phyloP scores from a whole-genome alignment of 2,888 invertebrate species.

The Phaonia tiefii region DNA sequence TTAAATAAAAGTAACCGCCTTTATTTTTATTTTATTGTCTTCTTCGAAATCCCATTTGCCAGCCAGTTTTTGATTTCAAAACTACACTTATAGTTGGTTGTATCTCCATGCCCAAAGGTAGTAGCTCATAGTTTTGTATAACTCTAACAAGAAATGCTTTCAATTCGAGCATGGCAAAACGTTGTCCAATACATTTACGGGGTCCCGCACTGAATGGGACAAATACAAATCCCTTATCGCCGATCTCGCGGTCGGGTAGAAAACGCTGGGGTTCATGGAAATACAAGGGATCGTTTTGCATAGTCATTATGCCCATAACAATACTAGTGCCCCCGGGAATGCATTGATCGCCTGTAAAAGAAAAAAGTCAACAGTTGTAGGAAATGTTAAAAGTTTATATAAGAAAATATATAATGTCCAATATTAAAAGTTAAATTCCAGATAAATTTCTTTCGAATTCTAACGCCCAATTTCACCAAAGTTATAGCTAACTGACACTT shows the following conservation, averaged over 20 bases:
- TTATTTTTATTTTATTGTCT: too few species aligned
- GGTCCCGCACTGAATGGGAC: constrained; percentile 77
- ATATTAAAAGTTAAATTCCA: too few species aligned
- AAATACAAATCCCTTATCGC: constrained; percentile 69
- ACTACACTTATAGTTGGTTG: constrained; percentile 64
- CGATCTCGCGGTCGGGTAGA: constrained; percentile 68
- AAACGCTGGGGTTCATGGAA: constrained; percentile 70
- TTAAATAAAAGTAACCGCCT: too few species aligned
- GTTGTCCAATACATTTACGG: constrained; percentile 78
- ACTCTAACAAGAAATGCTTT: constrained; percentile 70
- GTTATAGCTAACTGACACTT: too few species aligned
- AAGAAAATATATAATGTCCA: too few species aligned
- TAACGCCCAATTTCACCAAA: too few species aligned
- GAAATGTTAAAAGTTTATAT: too few species aligned
- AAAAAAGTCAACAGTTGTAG: too few species aligned
- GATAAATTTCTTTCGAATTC: too few species aligned
- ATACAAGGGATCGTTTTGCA: constrained; percentile 65
- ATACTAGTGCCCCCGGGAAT: constrained; percentile 69
- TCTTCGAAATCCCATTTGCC: constrained; percentile 68
- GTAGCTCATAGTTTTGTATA: constrained; percentile 66
- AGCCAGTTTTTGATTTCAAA: constrained; percentile 66
- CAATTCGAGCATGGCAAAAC: constrained; percentile 69
- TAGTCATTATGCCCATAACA: constrained; percentile 63
- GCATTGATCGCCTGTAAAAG: constrained; percentile 65
- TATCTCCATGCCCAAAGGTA: constrained; percentile 61